Conservation (phyloP, 2,888 invertebrate species). For the Sphecodes monilicornis region DNA sequence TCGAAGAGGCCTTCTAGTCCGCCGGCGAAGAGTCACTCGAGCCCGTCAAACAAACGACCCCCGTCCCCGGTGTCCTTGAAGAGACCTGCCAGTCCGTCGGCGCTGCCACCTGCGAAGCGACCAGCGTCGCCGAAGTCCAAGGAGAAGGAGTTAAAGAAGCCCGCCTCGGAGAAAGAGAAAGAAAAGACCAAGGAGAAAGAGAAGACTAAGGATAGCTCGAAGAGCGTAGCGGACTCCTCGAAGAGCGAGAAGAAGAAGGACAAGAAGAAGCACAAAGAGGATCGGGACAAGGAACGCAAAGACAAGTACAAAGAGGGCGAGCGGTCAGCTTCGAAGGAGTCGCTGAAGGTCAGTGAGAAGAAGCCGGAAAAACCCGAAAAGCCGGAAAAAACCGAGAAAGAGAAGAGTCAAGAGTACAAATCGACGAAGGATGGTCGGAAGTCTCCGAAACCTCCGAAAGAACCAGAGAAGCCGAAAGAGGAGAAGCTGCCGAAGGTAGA, state of each 20-base stretch:
- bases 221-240: slow-evolving; percentile 85
- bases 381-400: slow-evolving; percentile 87
- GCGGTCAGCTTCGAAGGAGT: slow-evolving; percentile 85
- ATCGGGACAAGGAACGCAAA: slow-evolving; percentile 86
- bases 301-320: slow-evolving; percentile 85
- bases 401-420: slow-evolving; percentile 85
- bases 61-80: slow-evolving; percentile 79
- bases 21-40: slow-evolving; percentile 79
- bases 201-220: slow-evolving; percentile 85
- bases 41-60: slow-evolving; percentile 78
- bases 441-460: slow-evolving; percentile 77
- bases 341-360: slow-evolving; percentile 84
- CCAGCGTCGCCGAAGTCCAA: slow-evolving; percentile 79
- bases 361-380: slow-evolving; percentile 88
- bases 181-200: slow-evolving; percentile 87
- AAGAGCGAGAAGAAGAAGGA: slow-evolving; percentile 85
- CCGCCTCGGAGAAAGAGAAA: slow-evolving; percentile 84
- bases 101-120: slow-evolving; percentile 76
- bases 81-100: slow-evolving; percentile 77
- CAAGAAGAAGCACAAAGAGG: slow-evolving; percentile 87
- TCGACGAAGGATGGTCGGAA: slow-evolving; percentile 83
- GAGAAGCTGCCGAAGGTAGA: slow-evolving; percentile 70
- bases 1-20: slow-evolving; percentile 85
- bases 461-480: slow-evolving; percentile 80
- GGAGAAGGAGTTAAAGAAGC: slow-evolving; percentile 82